These are phyloP conservation scores for Pollenia griseotomentosa DNA, from an alignment of 2,888 invertebrate species.

Conservation along the genomic window DNA sequence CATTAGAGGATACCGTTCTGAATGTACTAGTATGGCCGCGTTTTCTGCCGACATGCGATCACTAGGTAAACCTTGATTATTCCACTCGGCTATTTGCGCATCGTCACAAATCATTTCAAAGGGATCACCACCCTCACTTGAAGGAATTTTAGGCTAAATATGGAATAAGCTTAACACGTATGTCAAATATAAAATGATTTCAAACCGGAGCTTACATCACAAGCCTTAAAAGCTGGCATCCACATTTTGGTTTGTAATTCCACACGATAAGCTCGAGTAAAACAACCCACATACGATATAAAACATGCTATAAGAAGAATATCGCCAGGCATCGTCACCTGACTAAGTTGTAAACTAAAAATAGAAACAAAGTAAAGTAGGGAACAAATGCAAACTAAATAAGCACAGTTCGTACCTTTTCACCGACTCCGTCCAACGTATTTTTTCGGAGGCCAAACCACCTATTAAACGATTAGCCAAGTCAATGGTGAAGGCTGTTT, in stretches of 20 bases:
- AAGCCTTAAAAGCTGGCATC: slow-evolving; percentile 90
- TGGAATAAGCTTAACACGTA: slow-evolving; percentile 11
- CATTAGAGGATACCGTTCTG: slow-evolving; percentile 96
- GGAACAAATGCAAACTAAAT: neutral
- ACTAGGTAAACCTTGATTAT: slow-evolving; percentile 95
- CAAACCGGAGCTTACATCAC: slow-evolving; percentile 85
- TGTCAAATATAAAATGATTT: neutral
- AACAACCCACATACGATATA: slow-evolving; percentile 97
- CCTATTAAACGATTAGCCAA: slow-evolving; percentile 96
- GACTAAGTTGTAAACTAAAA: slow-evolving; percentile 88
- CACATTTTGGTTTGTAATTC: slow-evolving; percentile 92
- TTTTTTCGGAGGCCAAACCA: slow-evolving; percentile 96
- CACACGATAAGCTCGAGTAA: slow-evolving; percentile 92
- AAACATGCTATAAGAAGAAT: slow-evolving; percentile 95
- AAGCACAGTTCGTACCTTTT: slow-evolving; percentile 80
- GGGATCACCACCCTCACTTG: slow-evolving; percentile 91
- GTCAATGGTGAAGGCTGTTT: slow-evolving; percentile 94
- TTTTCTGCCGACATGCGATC: slow-evolving; percentile 98
- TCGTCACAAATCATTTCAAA: slow-evolving; percentile 95
- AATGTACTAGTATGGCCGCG: slow-evolving; percentile 95
- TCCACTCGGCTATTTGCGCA: slow-evolving; percentile 96
- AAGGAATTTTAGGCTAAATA: slow-evolving; percentile 89
- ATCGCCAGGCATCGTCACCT: slow-evolving; percentile 93
- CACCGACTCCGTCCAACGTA: slow-evolving; percentile 91
- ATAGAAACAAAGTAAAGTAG: slow-evolving; percentile 77